phyloP scores from a whole-genome alignment of 1,140 invertebrate genomes.

The Hypothenemus hampei region DNA sequence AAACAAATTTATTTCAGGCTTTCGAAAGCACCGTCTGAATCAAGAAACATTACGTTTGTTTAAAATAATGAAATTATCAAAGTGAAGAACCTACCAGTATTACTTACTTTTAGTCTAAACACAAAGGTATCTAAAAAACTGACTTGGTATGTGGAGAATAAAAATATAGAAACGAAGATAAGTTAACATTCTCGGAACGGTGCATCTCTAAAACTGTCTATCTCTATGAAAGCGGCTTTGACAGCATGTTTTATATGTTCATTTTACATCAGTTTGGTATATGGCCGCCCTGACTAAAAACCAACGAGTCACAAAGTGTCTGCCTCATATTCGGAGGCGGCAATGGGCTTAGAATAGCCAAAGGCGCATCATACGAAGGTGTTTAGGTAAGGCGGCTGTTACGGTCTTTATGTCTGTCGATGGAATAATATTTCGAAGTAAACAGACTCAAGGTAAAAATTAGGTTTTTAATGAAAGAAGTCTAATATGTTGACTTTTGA shows the following conservation, averaged over 20 bases:
- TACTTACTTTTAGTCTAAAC: too few relatives aligned
- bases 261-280: constrained; percentile 39
- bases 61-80: too few relatives aligned
- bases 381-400: constrained; percentile 15
- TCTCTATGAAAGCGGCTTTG: constrained; percentile 25
- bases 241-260: constrained; percentile 43
- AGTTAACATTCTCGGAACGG: constrained; percentile 20
- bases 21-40: too few relatives aligned
- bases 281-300: constrained; percentile 26
- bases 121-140: too few relatives aligned
- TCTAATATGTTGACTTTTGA: too few relatives aligned
- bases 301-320: constrained; percentile 29
- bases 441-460: too few relatives aligned
- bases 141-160: neutral
- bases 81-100: too few relatives aligned
- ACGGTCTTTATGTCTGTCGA: constrained; percentile 15
- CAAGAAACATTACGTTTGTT: too few relatives aligned
- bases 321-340: constrained; percentile 21
- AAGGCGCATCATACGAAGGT: constrained; percentile 14
- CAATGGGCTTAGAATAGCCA: constrained; percentile 23
- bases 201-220: constrained; percentile 25
- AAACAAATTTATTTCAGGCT: constrained; percentile 11
- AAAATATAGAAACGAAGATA: neutral
- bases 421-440: too few relatives aligned
- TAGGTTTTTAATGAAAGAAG: too few relatives aligned